These are phyloP conservation scores for Drosophila ogumai DNA, from an alignment of 1,140 invertebrate species.

Conservation along the genomic window DNA sequence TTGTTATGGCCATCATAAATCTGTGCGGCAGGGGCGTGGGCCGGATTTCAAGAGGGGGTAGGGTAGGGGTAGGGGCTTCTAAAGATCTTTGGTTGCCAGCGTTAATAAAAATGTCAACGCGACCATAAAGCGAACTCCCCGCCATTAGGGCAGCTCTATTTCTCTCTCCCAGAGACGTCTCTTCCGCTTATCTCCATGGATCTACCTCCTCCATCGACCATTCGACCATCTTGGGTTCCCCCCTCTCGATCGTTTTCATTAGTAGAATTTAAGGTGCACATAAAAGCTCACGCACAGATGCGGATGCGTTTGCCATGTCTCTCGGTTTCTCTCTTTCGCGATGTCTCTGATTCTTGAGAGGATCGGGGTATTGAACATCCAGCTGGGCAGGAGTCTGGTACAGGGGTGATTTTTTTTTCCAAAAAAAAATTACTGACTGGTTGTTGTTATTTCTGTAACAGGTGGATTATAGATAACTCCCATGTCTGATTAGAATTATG, in stretches of 20 bases:
- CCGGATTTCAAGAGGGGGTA: conserved; percentile 5
- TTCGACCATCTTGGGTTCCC: background rate
- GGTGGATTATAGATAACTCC: background rate
- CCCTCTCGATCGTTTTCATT: conserved; percentile 50
- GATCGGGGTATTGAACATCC: conserved; percentile 4
- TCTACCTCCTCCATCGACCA: conserved; percentile 5
- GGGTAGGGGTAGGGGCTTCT: background rate
- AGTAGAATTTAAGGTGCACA: conserved; percentile 70
- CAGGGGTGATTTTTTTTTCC: too few relatives aligned
- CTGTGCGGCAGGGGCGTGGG: conserved; percentile 39
- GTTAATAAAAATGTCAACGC: conserved; percentile 83
- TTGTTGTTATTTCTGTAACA: too few relatives aligned
- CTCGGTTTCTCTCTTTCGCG: conserved; percentile 40
- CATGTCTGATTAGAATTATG: too few relatives aligned
- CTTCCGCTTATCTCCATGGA: conserved; percentile 7
- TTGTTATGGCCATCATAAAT: conserved; percentile 82
- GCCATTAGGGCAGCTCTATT: conserved; percentile 59
- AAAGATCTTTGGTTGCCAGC: conserved; percentile 32
- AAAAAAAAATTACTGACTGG: too few relatives aligned
- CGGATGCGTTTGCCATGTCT: conserved; percentile 38
- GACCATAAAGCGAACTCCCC: conserved; percentile 66
- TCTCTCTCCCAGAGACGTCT: conserved; percentile 1
- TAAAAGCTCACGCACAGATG: conserved; percentile 60
- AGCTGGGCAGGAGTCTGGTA: conserved; percentile 23
- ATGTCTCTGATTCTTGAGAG: background rate